Base-by-base conservation (phyloP, 2,888 invertebrate genomes). In the Sesia bembeciformis region DNA sequence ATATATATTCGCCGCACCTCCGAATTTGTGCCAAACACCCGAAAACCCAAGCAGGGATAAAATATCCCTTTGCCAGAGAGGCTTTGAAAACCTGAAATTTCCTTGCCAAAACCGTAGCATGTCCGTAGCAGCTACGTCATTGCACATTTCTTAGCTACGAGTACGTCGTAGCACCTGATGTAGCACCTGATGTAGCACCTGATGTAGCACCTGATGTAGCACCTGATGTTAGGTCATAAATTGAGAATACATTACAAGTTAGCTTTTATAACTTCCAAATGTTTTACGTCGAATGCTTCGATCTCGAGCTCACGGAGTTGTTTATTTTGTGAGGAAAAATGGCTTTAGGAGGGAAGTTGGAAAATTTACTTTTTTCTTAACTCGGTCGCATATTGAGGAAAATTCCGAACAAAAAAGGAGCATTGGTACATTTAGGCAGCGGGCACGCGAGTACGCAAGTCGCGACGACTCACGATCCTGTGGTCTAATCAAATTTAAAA, bases 211-310 rank as follows among this genome's bases (percentile, higher is more conserved):
- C n/a, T n/a, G n/a, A 8, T 39, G 38, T 6, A 50, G 39, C 50
- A 50, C 59, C 62, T 63, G 66, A 68, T 67, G 70, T 72, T 68
- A 64, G 59, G 56, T 61, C 63, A 75, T 75, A 78, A 76, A 77
- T 77, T 66, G 62, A 54, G 63, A 65, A 69, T 69, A 65, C 61
- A 62, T 65, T 38, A 52, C 38, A 52, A 41, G 43, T 8, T 7
- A 49, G 39, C 50, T 57, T 49, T 53, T 53, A 53, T 50, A 54
- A 57, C 41, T 52, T 50, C 38, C 38, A 50, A 50, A 38, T 50
- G 50, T 39, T 50, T 50, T 38, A 50, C 39, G 39, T 7, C 38
- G 50, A 50, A 46, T 23, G 46, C n/a, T 46, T 23, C 46, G 50
- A 49, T 23, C 38, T 50, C 38, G 38, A 50, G 50, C 38, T 46